Evolutionary conservation across 2,113 vertebrate genomes (phyloP).

Genomic region (Macrotis lagotis): DNA sequence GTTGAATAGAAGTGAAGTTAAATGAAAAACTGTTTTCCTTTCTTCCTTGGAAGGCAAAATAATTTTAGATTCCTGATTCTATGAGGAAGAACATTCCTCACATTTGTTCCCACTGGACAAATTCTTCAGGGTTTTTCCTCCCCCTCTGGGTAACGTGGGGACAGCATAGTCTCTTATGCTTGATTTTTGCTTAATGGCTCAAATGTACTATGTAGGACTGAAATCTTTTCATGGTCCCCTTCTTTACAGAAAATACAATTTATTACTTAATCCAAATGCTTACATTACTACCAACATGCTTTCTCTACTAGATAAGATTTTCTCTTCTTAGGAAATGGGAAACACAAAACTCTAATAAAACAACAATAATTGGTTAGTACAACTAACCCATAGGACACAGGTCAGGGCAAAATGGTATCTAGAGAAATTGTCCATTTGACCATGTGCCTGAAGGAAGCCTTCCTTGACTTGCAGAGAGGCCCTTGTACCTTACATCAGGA

Average conservation of each 20-base stretch:
- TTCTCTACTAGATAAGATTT: neutral
- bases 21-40: neutral
- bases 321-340: neutral
- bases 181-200: neutral
- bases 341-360: neutral
- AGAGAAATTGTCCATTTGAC: neutral
- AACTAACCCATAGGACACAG: neutral
- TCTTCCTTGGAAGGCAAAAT: slow-evolving; percentile 27
- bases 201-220: neutral
- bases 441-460: neutral
- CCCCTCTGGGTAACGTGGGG: slow-evolving; percentile 23
- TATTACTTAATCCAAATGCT: too few relatives aligned
- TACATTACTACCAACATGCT: neutral
- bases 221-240: neutral
- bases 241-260: neutral
- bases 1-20: too few relatives aligned
- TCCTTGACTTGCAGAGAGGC: neutral
- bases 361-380: neutral
- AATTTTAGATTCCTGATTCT: slow-evolving; percentile 43
- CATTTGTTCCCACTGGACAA: neutral
- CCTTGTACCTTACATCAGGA: neutral
- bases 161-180: neutral
- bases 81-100: neutral
- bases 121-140: slow-evolving; percentile 8
- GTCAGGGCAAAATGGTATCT: neutral